A percentile compares a stretch with the other conserved stretches of the same genome.
phyloP scores from a whole-genome alignment of 2,888 invertebrate genomes.

The Diploptera punctata region DNA sequence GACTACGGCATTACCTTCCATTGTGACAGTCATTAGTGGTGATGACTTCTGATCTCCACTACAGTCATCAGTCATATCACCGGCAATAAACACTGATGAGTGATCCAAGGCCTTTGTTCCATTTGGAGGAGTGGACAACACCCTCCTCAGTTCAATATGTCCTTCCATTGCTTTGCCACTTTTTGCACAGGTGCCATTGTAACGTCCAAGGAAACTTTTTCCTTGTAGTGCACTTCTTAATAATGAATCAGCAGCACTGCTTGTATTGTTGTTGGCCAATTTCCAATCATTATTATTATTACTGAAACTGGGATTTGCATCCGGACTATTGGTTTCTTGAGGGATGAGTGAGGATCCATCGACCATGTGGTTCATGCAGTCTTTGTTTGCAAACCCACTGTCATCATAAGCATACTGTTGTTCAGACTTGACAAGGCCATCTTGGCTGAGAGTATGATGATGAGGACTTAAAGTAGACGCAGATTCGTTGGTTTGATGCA shows the following conservation, averaged over 20 bases:
- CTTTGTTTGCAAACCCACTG: slow-evolving; percentile 71
- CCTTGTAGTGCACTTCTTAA: slow-evolving; percentile 85
- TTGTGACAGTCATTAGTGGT: slow-evolving; percentile 18
- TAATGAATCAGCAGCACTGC: slow-evolving; percentile 70
- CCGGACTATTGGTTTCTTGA: not conserved
- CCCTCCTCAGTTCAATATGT: slow-evolving; percentile 64
- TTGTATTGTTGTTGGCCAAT: slow-evolving; percentile 71
- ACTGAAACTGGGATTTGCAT: slow-evolving; percentile 53
- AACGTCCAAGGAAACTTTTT: slow-evolving; percentile 60
- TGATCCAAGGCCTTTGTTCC: slow-evolving; percentile 49
- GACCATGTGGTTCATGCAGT: slow-evolving; percentile 47
- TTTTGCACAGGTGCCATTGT: slow-evolving; percentile 46
- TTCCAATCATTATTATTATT: slow-evolving; percentile 87
- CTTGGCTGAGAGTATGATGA: slow-evolving; percentile 58
- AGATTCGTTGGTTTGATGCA: slow-evolving; percentile 54
- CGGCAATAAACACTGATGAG: slow-evolving; percentile 18
- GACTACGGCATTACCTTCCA: slow-evolving; percentile 22
- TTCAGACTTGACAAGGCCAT: slow-evolving; percentile 73
- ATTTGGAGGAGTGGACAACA: slow-evolving; percentile 57
- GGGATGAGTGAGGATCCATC: slow-evolving; percentile 18
- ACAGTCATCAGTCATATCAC: slow-evolving; percentile 13
- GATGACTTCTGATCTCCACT: slow-evolving; percentile 4
- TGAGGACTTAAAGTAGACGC: slow-evolving; percentile 47
- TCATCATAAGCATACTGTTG: slow-evolving; percentile 75
- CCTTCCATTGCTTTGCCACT: slow-evolving; percentile 59